phyloP scores from a whole-genome alignment of 30 jellyfish, hydroid and myxozoan genomes.

The Clytia hemisphaerica region DNA sequence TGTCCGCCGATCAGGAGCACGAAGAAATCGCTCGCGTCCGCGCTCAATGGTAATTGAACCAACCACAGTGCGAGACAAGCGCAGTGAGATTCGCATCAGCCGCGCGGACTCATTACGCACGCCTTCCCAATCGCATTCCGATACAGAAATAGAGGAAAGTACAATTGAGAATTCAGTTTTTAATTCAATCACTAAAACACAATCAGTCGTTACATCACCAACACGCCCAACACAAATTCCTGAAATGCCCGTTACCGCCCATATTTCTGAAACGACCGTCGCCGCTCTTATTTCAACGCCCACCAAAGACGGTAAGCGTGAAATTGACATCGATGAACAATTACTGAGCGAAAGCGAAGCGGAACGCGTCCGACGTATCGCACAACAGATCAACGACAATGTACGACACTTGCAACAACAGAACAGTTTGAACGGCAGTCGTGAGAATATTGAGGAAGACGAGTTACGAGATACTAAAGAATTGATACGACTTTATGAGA shows the following conservation, averaged over 20 bases:
- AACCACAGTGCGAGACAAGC: neutral
- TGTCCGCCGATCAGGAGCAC: too few relatives aligned
- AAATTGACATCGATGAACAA: neutral
- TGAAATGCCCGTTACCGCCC: too few relatives aligned
- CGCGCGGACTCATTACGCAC: too few relatives aligned
- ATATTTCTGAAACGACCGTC: too few relatives aligned
- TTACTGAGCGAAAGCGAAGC: neutral
- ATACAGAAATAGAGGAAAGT: neutral
- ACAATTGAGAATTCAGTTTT: neutral
- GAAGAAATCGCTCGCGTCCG: conserved; percentile 16
- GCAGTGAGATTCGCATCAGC: too few relatives aligned
- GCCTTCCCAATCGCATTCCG: conserved; percentile 8
- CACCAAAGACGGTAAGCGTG: neutral
- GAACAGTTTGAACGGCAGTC: neutral
- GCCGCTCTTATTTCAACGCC: neutral
- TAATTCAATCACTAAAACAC: neutral
- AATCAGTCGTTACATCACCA: neutral
- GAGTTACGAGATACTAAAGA: neutral
- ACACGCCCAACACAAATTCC: neutral
- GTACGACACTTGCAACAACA: neutral
- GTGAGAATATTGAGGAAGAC: neutral
- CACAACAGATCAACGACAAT: conserved; percentile 12
- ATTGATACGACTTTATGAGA: conserved; percentile 8
- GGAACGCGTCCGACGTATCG: too few relatives aligned
- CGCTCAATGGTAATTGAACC: conserved; percentile 13